Evolutionary conservation across 2,888 invertebrate species (phyloP).

Genomic region (Euspilapteryx auroguttella): DNA sequence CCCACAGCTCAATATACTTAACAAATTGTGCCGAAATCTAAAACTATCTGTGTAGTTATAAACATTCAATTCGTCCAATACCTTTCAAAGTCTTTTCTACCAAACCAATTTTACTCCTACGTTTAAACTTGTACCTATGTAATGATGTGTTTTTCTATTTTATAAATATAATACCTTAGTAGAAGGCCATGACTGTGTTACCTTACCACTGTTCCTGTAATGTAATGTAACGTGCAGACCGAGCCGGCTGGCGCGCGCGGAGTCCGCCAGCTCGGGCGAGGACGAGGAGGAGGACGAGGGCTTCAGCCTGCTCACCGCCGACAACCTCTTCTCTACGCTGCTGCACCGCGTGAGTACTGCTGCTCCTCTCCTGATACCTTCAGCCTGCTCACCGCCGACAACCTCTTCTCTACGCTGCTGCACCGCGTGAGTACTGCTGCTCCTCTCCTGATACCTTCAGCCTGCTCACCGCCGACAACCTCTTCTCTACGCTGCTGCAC

Average conservation of each 20-base stretch:
- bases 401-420: constrained; percentile 83
- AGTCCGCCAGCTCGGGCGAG: constrained; percentile 86
- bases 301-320: constrained; percentile 88
- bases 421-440: constrained; percentile 72
- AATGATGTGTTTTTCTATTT: no score
- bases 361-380: no score
- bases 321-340: constrained; percentile 86
- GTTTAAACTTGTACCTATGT: no score
- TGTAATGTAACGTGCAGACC: no score
- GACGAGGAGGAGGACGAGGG: constrained; percentile 88
- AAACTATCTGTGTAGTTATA: neutral
- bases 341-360: no score
- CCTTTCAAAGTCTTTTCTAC: no score
- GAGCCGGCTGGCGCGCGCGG: constrained; percentile 69
- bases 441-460: no score
- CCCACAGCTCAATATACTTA: neutral
- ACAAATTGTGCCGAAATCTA: neutral
- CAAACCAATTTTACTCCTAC: no score
- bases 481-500: constrained; percentile 84
- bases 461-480: constrained; percentile 89
- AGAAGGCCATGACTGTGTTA: no score
- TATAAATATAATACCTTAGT: no score
- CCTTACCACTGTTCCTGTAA: no score
- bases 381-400: constrained; percentile 91
- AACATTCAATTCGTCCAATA: no score